These are phyloP conservation scores for Polypterus senegalus DNA, from an alignment of 2,113 vertebrate genomes.

Conservation along the genomic window DNA sequence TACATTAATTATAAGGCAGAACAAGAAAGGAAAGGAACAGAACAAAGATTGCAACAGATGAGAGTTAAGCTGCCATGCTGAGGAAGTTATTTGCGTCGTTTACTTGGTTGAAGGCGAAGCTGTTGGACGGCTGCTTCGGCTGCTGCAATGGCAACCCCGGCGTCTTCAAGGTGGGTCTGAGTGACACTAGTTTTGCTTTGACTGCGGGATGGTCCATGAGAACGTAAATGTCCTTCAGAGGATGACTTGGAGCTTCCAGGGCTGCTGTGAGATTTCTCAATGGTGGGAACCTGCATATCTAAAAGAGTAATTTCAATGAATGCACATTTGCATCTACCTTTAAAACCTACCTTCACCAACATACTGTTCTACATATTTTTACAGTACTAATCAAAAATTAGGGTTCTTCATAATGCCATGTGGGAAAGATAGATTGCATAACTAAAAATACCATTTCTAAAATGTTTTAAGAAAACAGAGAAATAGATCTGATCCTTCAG, in stretches of 20 bases:
- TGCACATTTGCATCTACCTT: too few species aligned
- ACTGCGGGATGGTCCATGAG: constrained; percentile 89
- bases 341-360: background rate
- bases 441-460: too few species aligned
- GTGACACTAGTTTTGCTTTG: constrained; percentile 98
- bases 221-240: constrained; percentile 90
- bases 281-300: constrained; percentile 88
- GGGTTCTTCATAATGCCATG: background rate
- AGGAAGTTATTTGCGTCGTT: constrained; percentile 84
- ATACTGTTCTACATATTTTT: background rate
- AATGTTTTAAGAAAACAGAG: too few species aligned
- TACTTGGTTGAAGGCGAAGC: constrained; percentile 97
- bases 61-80: constrained; percentile 79
- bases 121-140: constrained; percentile 94
- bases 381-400: background rate
- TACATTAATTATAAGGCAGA: constrained; percentile 31
- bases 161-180: constrained; percentile 91
- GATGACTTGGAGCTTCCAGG: constrained; percentile 96
- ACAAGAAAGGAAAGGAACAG: constrained; percentile 25
- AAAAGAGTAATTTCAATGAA: constrained; percentile 38
- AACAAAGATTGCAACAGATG: constrained; percentile 69
- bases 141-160: constrained; percentile 89
- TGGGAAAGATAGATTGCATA: too few species aligned
- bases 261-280: constrained; percentile 97
- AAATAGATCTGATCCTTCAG: too few species aligned